Percentiles rank a stretch among this genome's conserved stretches.
phyloP scores from a whole-genome alignment of 2,888 invertebrate species.

The Aromia moschata region DNA sequence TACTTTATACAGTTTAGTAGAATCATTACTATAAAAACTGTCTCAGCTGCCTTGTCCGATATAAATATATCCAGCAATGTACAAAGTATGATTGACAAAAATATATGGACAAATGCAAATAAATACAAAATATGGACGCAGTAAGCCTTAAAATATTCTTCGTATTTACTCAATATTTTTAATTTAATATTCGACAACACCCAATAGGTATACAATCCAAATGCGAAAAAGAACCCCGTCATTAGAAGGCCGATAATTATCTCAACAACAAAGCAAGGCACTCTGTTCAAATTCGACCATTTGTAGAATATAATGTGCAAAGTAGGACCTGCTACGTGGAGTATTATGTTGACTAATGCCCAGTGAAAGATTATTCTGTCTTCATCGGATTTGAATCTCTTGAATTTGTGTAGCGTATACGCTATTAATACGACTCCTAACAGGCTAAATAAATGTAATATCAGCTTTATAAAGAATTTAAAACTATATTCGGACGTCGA shows the following conservation, averaged over 20 bases:
- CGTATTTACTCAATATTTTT: not conserved
- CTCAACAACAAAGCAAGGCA: not conserved
- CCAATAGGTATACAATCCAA: not conserved
- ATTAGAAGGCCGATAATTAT: not conserved
- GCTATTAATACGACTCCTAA: not conserved
- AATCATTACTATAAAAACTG: not conserved
- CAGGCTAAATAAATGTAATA: not conserved
- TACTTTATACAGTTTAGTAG: not conserved
- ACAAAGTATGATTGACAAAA: not conserved
- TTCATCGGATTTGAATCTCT: constrained; percentile 7
- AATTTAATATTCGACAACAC: not conserved
- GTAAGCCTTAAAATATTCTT: not conserved
- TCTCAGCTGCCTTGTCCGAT: not conserved
- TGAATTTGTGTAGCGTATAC: constrained; percentile 2
- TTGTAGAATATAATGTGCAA: not conserved
- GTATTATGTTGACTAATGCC: constrained; percentile 8
- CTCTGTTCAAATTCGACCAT: not conserved
- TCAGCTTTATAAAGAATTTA: not conserved
- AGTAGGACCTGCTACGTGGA: not conserved
- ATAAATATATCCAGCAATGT: not conserved
- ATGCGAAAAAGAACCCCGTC: not conserved
- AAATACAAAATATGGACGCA: not conserved
- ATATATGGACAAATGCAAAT: not conserved
- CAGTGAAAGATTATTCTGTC: constrained; percentile 15
- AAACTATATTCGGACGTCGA: no score